Base-by-base conservation (phyloP, 2,113 vertebrate species). In the Ameiurus melas region DNA sequence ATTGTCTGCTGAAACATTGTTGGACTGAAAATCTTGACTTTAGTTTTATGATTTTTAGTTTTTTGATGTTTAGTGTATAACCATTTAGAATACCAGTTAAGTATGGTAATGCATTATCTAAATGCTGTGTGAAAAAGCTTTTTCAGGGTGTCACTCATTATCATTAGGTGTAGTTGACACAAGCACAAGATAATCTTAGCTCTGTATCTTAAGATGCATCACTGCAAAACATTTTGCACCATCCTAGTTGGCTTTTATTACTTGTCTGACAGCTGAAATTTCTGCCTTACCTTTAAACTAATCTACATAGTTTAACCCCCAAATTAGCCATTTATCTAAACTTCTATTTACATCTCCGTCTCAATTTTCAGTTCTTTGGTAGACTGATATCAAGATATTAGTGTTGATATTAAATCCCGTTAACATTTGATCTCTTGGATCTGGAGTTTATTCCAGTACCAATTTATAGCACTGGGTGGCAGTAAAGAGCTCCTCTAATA, bases 401-500 rank as follows among this genome's bases (percentile, higher is more conserved):
- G 19, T 27, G 73, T 12, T 53, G 47, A 77, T 47, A 25, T 62
- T 62, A 75, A 47, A 75, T 75, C 20, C 22, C 5, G 36, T 3
- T 75, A 43, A 22, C 70, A 75, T 75, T 25, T 22, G 20, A 75
- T 39, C 36, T 43, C 20, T 36, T 77, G 9, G 22, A 14, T 51
- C 14, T 57, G 25, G 5, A 79, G 51, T 57, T 33, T 36, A 36
- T 36, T 81, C 17, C 30, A 86, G 30, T 82, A 39, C 33, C 8
- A 36, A 3, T 53, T 57, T 80, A 8, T 12, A 86, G 60, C 90
- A 89, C 79, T 47, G 27, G 90, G n/a, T 75, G 86, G 84, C 86
- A 86, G 55, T 68, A 83, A 14, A 89, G 58, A 80, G 51, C 60
- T 85, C 47, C 55, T 43, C n/a, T 20, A 68, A 73, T 58, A 83